These are phyloP conservation scores for Argynnis bischoffii DNA, from an alignment of 2,888 invertebrate species.

Conservation along the genomic window DNA sequence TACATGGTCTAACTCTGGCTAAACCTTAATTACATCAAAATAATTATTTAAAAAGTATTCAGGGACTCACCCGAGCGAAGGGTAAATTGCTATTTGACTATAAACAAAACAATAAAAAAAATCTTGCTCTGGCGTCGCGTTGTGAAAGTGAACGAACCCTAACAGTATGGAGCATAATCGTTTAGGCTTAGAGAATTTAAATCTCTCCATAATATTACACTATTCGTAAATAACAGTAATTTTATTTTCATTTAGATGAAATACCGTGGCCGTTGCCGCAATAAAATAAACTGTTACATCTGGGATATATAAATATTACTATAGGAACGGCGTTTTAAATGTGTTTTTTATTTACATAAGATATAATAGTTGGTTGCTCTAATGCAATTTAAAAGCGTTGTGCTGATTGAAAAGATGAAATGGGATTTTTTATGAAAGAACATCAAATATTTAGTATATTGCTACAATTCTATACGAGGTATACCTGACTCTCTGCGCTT, in stretches of 20 bases:
- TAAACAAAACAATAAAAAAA: constrained; percentile 3
- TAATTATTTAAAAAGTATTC: too few relatives aligned
- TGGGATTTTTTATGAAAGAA: not conserved
- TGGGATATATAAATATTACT: constrained; percentile 42
- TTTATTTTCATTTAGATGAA: constrained; percentile 56
- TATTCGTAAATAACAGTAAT: constrained; percentile 58
- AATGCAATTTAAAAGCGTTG: constrained; percentile 38
- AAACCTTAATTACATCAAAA: too few relatives aligned
- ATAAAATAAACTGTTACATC: constrained; percentile 48
- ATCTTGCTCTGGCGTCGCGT: not conserved
- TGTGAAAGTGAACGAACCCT: constrained; percentile 40
- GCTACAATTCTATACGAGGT: not conserved
- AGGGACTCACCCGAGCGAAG: too few relatives aligned
- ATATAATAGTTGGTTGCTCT: constrained; percentile 31
- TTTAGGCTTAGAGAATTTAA: constrained; percentile 48
- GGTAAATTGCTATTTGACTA: not conserved
- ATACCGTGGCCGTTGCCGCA: constrained; percentile 46
- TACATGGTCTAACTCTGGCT: too few relatives aligned
- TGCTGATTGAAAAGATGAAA: constrained; percentile 28
- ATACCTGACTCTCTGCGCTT: too few relatives aligned
- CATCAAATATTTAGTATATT: constrained; percentile 7
- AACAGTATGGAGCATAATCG: constrained; percentile 43
- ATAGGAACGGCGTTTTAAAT: constrained; percentile 35
- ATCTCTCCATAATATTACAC: constrained; percentile 44
- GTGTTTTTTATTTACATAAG: constrained; percentile 35